Evolutionary conservation across 2,888 invertebrate genomes (phyloP), one percentile per base, ranked within the genome.

Genomic region (Dusona sp.): DNA sequence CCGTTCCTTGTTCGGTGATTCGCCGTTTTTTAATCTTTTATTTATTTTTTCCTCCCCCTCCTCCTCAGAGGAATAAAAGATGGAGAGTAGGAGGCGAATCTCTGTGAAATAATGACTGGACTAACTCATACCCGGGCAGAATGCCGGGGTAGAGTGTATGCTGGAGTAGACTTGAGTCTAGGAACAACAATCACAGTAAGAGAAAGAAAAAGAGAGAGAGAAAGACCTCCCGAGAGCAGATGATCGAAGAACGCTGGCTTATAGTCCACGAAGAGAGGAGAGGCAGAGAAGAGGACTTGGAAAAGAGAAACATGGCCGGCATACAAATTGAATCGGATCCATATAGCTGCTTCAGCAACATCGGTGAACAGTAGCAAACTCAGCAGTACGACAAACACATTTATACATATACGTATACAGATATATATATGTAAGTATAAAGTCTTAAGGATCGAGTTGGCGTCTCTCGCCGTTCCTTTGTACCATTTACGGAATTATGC

Each of bases 321-420:
- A 92, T 92, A 92, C 92, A 91, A 92, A 92, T 92, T 89, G 91
- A 90, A 90, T 90, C 87, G 91, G 89, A 88, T 91, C 89, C 91
- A 90, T 79, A 70, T 80, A 74, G 84, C 54, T 36, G 83, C 65
- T 65, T 54, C 79, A 73, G 78, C 79, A 45, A 75, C 48, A 87
- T 83, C 80, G 83, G 61, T 67, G 65, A 77, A 84, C 84, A 67
- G 78, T 78, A 54, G 78, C 48, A 75, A 77, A 75, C 38, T 45
- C 67, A 57, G 57, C 57, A 29, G 48, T 33, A 42, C 79, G 79
- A 83, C 54, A 64, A 61, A 68, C 81, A 67, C 70, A 79, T 29
- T 57, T 82, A 82, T 79, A 85, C 36, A 86, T 29, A 33, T 38
- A 78, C 61, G 42, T 29, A 42, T 25, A 72, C 51, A 45, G n/a